Conservation (phyloP, 2,888 invertebrate species). For the Melangyna quadrimaculata region DNA sequence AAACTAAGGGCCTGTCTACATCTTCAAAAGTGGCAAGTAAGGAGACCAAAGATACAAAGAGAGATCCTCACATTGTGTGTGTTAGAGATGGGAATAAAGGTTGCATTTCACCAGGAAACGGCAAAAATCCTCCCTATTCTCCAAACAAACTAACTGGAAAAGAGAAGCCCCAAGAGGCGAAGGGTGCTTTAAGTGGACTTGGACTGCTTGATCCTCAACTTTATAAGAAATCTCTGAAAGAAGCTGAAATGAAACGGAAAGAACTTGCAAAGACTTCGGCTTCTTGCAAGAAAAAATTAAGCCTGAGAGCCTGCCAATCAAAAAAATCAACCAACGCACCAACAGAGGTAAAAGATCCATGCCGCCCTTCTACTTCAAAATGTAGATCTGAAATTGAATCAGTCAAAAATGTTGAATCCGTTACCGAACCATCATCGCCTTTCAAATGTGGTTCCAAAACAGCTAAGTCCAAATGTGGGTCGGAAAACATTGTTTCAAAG, state of each 20-base stretch:
- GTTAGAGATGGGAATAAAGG: constrained; percentile 66
- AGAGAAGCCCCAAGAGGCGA: not conserved
- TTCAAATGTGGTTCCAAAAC: not conserved
- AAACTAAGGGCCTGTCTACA: not conserved
- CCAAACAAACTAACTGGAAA: not conserved
- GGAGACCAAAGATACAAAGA: not conserved
- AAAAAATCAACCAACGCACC: not conserved
- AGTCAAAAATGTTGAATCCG: not conserved
- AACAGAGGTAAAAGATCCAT: not conserved
- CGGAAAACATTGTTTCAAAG: not conserved
- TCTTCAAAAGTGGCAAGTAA: not conserved
- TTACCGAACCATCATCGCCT: not conserved
- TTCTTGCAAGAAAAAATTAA: not conserved
- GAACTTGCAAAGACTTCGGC: not conserved
- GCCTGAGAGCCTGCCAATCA: not conserved
- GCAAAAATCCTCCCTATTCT: constrained; percentile 29
- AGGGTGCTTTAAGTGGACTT: not conserved
- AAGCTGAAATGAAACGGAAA: not conserved
- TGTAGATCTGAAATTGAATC: not conserved
- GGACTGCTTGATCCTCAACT: constrained; percentile 16
- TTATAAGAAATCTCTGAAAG: constrained; percentile 13
- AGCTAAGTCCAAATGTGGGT: not conserved
- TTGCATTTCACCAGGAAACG: constrained; percentile 69
- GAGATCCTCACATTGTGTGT: constrained; percentile 62
- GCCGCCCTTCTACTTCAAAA: no score